Base-by-base conservation (phyloP, 2,797 vertebrate species). In the Austrolebias charrua region DNA sequence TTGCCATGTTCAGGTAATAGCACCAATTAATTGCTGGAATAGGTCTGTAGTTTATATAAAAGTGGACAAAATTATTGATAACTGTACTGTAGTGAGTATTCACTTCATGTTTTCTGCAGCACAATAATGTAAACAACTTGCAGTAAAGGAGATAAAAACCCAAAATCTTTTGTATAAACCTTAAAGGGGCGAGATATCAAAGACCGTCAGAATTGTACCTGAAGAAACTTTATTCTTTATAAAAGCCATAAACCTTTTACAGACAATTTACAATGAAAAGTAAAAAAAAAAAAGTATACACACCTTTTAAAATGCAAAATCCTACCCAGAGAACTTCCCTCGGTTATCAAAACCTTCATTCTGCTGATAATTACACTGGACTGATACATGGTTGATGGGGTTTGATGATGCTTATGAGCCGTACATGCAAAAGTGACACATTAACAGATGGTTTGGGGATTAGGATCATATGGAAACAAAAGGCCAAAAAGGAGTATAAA, bases 191-290 rank as follows among this genome's bases (percentile, higher is more conserved):
- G 28, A 7, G 46, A 60, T 13, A 56, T n/a, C 1, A 48, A 12
- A 56, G 0, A 13, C 14, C 45, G 10, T 69, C 14, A 55, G 65
- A 8, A 24, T 44, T 40, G 57, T 89, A 89, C 78, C 83, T 86
- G 81, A 88, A 88, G 85, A 83, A 79, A 77, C 63, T 92, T 93
- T 93, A 91, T 92, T 93, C 67, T 75, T 91, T 90, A 91, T 72
- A 92, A 93, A 92, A 90, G 76, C 78, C 84, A 85, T 73, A 29
- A 69, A 90, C 77, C 76, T 72, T 80, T 83, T 87, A 87, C 82
- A 90, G 80, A 79, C 74, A 80, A 66, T 83, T 84, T 80, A 80
- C 66, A 84, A 78, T 67, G 71, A 81, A 40, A 69, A 52, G 50
- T 50, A 77, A 81, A 83, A 63, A 74, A 81, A 87, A 75, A 88